Percentiles rank a stretch among this genome's conserved stretches.
Conservation (phyloP, 1,140 invertebrate genomes). For the Drosophila kikkawai region DNA sequence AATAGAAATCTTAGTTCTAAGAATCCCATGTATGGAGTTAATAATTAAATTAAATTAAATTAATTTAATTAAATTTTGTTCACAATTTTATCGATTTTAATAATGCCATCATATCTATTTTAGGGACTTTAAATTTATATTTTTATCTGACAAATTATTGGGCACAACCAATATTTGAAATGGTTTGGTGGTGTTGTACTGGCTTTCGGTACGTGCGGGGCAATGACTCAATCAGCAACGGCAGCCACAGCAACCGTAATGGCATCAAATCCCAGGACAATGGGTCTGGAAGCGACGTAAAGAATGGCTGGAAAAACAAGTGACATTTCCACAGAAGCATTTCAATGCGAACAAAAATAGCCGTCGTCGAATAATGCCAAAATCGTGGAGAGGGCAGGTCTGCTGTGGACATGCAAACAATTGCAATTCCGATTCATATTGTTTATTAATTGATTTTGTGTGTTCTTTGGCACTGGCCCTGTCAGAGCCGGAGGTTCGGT, state of each 20-base stretch:
- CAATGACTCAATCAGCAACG: slow-evolving; percentile 60
- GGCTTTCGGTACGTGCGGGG: slow-evolving; percentile 41
- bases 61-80: no score
- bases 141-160: no score
- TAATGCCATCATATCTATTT: no score
- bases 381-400: slow-evolving; percentile 38
- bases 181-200: slow-evolving; percentile 37
- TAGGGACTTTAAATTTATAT: no score
- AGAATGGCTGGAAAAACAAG: slow-evolving; percentile 18
- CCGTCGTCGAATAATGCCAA: slow-evolving; percentile 22
- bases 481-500: slow-evolving; percentile 16
- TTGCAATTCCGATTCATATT: slow-evolving; percentile 49
- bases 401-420: slow-evolving; percentile 45
- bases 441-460: slow-evolving; percentile 49
- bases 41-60: no score
- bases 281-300: slow-evolving; percentile 30
- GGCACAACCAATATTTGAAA: not conserved
- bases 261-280: slow-evolving; percentile 37
- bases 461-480: slow-evolving; percentile 21
- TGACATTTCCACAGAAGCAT: slow-evolving; percentile 7
- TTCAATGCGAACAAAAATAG: slow-evolving; percentile 42
- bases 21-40: no score
- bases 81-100: no score
- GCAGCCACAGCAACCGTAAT: slow-evolving; percentile 30
- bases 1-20: no score